Base-by-base conservation (phyloP, 2,888 invertebrate genomes). In the Chironomus riparius region DNA sequence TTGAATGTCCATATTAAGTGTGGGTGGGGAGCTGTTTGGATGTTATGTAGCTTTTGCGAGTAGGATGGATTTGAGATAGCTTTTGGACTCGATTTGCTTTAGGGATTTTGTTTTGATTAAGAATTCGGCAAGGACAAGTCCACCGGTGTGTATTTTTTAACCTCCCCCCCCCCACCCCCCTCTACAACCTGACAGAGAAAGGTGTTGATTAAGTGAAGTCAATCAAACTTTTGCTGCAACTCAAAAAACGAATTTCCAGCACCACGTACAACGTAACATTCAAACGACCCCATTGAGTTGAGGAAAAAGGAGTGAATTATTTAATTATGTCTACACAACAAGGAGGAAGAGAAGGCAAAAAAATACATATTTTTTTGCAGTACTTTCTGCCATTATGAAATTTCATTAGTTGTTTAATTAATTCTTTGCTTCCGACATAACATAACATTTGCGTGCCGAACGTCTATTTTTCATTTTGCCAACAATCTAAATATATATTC, bases 391-490 rank as follows among this genome's bases (percentile, higher is more conserved):
- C 65, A 10, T 65, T 65, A 38, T 68, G 15, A 68, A 68, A 68
- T 47, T 47, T 68, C 68, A 47, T 68, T 68, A 68, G 68, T 68
- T 68, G 68, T 47, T 68, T 68, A 68, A 68, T 68, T 68, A 68
- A 68, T 68, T 68, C 68, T n/a, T 65, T 68, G 68, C 68, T 68
- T 47, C 28, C 28, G 47, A 38, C 47, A 68, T 68, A 38, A 68
- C 68, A 68, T 38, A 68, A 68, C 13, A 15, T 38, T 68, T 47
- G 68, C 68, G 68, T 68, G 68, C n/a, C 47, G n/a, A 68, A 47
- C 6, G 47, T n/a, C 68, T 38, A 68, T 68, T 68, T 68, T 68
- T 68, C 68, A 68, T 47, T 68, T 68, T 56, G 6, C 68, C 68
- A 65, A 65, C 65, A 65, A 65, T 65, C 56, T 18, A 56, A 50